A percentile compares a stretch with the other conserved stretches of the same genome.
Evolutionary conservation across 2,113 vertebrate species (phyloP).

Genomic region (Gobio gobio): DNA sequence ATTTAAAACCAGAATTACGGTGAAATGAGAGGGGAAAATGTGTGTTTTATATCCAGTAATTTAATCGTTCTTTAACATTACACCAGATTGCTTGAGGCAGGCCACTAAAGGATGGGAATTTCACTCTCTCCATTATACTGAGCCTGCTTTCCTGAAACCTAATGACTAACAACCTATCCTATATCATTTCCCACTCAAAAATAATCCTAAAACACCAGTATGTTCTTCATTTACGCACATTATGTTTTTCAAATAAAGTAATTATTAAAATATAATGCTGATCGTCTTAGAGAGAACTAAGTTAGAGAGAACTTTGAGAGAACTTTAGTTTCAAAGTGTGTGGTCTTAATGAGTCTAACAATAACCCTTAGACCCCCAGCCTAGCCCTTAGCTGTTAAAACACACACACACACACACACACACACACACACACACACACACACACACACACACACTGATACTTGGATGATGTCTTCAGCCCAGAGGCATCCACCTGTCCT

Average conservation of each 20-base stretch:
- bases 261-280: background rate
- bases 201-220: background rate
- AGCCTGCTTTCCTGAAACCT: conserved; percentile 29
- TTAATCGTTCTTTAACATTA: background rate
- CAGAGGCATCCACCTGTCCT: conserved; percentile 69
- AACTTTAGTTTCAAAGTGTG: background rate
- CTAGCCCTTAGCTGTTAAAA: background rate
- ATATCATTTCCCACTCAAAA: conserved; percentile 19
- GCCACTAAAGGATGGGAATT: conserved; percentile 8
- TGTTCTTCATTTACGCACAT: background rate
- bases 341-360: background rate
- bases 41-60: conserved; percentile 1
- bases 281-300: background rate
- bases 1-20: background rate
- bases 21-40: background rate
- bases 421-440: conserved; percentile 20
- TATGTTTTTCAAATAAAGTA: background rate
- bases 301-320: background rate
- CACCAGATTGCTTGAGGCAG: conserved; percentile 32
- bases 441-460: background rate
- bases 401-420: background rate
- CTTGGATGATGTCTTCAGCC: conserved; percentile 66
- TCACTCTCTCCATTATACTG: background rate
- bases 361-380: background rate
- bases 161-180: conserved; percentile 25